Base-by-base conservation (phyloP, 2,113 vertebrate species). In the Leptobrachium leishanense region DNA sequence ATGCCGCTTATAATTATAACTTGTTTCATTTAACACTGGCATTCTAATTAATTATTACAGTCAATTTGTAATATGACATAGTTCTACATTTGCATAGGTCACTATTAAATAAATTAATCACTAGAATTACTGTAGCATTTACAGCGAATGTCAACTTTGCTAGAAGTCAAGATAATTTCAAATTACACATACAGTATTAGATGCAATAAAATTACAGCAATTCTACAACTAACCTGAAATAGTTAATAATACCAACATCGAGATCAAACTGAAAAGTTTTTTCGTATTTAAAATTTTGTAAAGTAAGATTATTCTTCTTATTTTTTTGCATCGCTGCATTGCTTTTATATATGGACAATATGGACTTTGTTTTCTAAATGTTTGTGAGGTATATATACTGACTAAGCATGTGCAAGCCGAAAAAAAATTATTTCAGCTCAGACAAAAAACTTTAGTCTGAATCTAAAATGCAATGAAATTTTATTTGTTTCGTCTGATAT, bases 121-220 rank as follows among this genome's bases (percentile, higher is more conserved):
- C 93, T 93, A 90, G 93, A 96, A 95, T 95, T 93, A 93, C 90
- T 94, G 89, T 91, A 94, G 89, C 92, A 95, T 95, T 95, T 92
- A 93, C 63, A 79, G 63, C 59, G 41, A 95, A 93, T 95, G 94
- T 95, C 94, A 95, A 93, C 92, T 94, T 95, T 95, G 91, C 94
- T 94, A 91, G 93, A 95, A 95, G 95, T 95, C 95, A 94, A 94
- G 92, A 90, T 90, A 91, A 94, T 92, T 92, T 92, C 92, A 92
- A 94, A 94, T 94, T 92, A 95, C 91, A 92, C 90, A 93, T 96
- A n/a, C n/a, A n/a, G n/a, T n/a, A 94, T 95, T 96, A 95, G 94
- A 96, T 96, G 95, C 92, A 92, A 94, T 92, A 93, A 95, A 97
- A 96, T 96, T 94, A 95, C 90, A 87, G 89, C 92, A 95, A 96